Base-by-base conservation (phyloP, 1,140 invertebrate species). In the Drosophila teissieri region DNA sequence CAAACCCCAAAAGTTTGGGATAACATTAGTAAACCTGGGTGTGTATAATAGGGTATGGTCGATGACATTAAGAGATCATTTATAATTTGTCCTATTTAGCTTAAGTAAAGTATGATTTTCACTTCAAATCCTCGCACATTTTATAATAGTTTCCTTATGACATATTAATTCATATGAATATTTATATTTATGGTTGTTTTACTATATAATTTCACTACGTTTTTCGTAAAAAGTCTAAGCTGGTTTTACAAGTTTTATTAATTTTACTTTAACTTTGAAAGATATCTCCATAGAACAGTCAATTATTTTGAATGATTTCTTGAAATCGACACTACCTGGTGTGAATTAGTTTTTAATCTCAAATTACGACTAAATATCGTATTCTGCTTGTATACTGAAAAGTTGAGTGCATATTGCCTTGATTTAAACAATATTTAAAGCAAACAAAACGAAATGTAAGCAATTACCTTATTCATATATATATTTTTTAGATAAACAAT, bases 401-500 rank as follows among this genome's bases (percentile, higher is more conserved):
- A 55, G 36, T 51, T 77, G 60, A 53, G 48, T 31, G 4, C 2
- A 53, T 17, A 40, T 37, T 55, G 15, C 51, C 15, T 11, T 36
- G 36, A 36, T 36, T 36, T 74, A 36, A 73, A 56, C 6, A 10
- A 45, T 44, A 49, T 11, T 15, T 34, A 52, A 46, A 54, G 4
- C 17, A 54, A 36, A 53, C 11, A 19, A 31, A 56, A 22, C 22
- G 3, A 24, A 45, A 63, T 24, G 31, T 49, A 67, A 70, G 67
- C 42, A 46, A 68, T 57, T 70, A 68, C 44, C 22, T 67, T 69
- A 77, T 36, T 39, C 34, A 19, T 27, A 74, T 39, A 74, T 39
- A 65, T 65, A 65, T 65, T 78, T 78, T 78, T 73, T 67, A 73
- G 68, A 78, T 65, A 62, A 57, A 56, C 12, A 17, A 11, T 60